Evolutionary conservation across 2,113 vertebrate species (phyloP), one percentile per base, ranked within the genome.

Genomic region (Rhombomys opimus): DNA sequence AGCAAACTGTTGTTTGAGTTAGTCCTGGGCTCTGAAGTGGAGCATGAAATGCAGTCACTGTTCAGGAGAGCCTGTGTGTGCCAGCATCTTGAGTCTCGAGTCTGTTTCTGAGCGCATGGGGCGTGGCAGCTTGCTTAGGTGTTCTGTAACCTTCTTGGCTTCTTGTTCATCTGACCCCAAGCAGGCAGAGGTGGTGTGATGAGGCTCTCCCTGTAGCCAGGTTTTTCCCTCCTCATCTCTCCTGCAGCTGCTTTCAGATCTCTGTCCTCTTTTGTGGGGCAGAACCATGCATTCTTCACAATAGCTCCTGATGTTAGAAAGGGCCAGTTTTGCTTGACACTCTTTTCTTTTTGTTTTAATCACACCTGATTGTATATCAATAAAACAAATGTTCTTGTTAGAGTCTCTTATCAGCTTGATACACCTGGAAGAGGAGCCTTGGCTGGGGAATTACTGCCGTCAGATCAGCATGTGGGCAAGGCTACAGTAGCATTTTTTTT

Each of bases 111-210:
- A 1, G 1, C 0, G 2, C 5, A 17, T 6, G 13, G 2, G 11
- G 0, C 0, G 0, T 0, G 3, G 32, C 0, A 25, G 2, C 0
- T 8, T 1, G 7, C 1, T 18, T 1, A 35, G n/a, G 41, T 8
- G 70, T 82, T 8, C 65, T 46, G 5, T 7, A 7, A 27, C 50
- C 32, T 4, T 13, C 0, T 1, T 13, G 67, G 18, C 15, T 27
- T 89, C 52, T 89, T 89, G 87, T 57, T 89, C 35, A 18, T 57
- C 23, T 57, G 38, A 7, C 54, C 25, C 46, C 10, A 68, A 50
- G 85, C 65, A 52, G 18, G 63, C 30, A 68, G 63, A 68, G 30
- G 46, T 13, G 61, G 25, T 10, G 1, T 85, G 82, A 27, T 63
- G n/a, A 5, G 46, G 8, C 0, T 0, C 57, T 61, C 4, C 1